Base-by-base conservation (phyloP, 2,888 invertebrate genomes). In the Philereme transversata region DNA sequence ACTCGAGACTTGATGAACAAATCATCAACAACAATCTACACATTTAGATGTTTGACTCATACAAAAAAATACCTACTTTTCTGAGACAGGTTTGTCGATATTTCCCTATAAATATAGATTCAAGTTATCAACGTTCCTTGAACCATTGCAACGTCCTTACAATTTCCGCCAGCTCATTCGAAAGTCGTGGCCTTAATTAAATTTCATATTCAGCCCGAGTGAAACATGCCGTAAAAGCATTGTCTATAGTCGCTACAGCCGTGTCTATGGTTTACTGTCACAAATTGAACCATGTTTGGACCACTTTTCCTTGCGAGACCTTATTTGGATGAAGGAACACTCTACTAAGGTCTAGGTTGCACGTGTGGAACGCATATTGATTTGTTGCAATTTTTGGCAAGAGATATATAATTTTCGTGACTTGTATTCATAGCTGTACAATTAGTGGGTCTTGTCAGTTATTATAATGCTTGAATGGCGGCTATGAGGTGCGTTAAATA, bases 261-360 rank as follows among this genome's bases (percentile, higher is more conserved):
- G 59, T 61, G 49, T 49, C 45, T 54, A 54, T 55, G 47, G 54
- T 54, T 51, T 10, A 35, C 44, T 64, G 68, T 62, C 55, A 65
- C 57, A 60, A 68, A 66, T 65, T 68, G 64, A 59, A 45, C 64
- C 56, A 57, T 68, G 60, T 67, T 62, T 48, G 62, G 57, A 53
- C 50, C 62, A 63, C 64, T 69, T 68, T 65, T 66, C 56, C 60
- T 40, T 45, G 43, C 38, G 41, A 22, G 7, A 34, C 62, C 64
- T 52, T 66, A 62, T 61, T 62, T 57, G 57, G 60, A 59, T 33
- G 48, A 33, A 41, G 51, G 56, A 51, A 47, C 60, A 48, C 58
- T 47, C 45, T 34, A 41, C 61, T 58, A 65, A 68, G 71, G 72
- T 70, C 68, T 71, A 71, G 69, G 65, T 64, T 69, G 62, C 50